These are phyloP conservation scores for Aptenodytes forsteri DNA, from an alignment of 2,113 vertebrate genomes.

Conservation along the genomic window DNA sequence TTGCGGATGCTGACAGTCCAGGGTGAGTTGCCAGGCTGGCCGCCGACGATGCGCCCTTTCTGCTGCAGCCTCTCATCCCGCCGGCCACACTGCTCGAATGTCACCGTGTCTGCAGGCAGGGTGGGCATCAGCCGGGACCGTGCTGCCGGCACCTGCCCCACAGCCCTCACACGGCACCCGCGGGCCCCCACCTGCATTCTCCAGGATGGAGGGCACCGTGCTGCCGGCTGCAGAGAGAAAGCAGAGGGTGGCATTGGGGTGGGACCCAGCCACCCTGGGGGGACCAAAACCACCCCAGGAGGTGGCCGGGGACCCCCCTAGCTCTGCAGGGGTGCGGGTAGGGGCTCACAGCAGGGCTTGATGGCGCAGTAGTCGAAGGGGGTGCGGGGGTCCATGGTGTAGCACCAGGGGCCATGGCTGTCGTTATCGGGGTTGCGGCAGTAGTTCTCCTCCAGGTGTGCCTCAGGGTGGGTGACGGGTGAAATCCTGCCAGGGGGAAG, in stretches of 20 bases:
- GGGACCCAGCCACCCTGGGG: background rate
- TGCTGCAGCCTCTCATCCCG: constrained; percentile 69
- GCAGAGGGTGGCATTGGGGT: background rate
- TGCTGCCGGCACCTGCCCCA: fast-evolving
- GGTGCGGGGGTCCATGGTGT: constrained; percentile 88
- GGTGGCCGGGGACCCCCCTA: background rate
- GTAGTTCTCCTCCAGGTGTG: constrained; percentile 88
- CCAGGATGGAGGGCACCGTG: constrained; percentile 37
- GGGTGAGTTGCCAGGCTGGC: constrained; percentile 89
- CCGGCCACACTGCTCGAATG: constrained; percentile 89
- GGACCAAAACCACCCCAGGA: background rate
- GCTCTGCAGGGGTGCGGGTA: background rate
- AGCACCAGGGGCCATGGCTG: constrained; percentile 95
- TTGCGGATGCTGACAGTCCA: constrained; percentile 97
- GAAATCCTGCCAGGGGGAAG: constrained; percentile 77
- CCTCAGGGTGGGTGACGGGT: constrained; percentile 76
- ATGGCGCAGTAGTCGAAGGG: constrained; percentile 97
- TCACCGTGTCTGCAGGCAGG: constrained; percentile 70
- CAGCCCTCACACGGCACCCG: fast-evolving
- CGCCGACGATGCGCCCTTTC: constrained; percentile 80
- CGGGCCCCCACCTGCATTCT: background rate
- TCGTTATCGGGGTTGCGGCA: constrained; percentile 93
- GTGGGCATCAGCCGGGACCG: fast-evolving
- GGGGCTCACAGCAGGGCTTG: constrained; percentile 78
- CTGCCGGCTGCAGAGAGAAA: constrained; percentile 47